A percentile compares a stretch with the other conserved stretches of the same genome.
Conservation (phyloP, 53 echinoderm and acorn worm genomes). For the Crossaster papposus region DNA sequence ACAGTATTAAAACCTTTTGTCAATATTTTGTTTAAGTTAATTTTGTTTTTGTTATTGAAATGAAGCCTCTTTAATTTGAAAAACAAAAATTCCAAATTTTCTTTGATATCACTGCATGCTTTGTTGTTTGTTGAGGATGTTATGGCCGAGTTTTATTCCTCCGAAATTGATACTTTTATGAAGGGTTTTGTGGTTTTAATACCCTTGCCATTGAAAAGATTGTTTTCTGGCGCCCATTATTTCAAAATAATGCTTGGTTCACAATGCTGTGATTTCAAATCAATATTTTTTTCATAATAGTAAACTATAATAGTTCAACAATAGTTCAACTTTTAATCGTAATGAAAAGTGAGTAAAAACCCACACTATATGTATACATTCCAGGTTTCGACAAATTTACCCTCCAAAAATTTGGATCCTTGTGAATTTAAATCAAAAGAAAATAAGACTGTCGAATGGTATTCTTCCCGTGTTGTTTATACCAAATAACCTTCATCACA, state of each 20-base stretch:
- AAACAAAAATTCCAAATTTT: background rate
- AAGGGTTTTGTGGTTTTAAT: background rate
- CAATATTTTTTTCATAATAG: background rate
- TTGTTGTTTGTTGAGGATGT: conserved; percentile 25
- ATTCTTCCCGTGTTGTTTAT: background rate
- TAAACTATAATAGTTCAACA: too few relatives aligned
- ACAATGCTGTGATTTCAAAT: background rate
- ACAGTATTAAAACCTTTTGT: background rate
- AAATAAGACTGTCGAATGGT: background rate
- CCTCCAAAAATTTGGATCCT: background rate
- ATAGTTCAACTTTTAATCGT: background rate
- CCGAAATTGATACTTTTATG: background rate
- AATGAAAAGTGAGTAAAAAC: background rate
- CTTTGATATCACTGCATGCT: conserved; percentile 35
- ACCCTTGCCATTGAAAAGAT: conserved; percentile 13
- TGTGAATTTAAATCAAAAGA: background rate
- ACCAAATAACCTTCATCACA: conserved; percentile 33
- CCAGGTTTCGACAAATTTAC: background rate
- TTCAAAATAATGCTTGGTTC: conserved; percentile 24
- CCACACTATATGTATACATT: background rate
- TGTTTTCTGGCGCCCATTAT: background rate
- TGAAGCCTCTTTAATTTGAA: conserved; percentile 19
- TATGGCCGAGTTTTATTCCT: conserved; percentile 5
- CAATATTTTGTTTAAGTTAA: background rate
- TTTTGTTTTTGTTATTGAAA: background rate